Evolutionary conservation across 2,888 invertebrate species (phyloP), one percentile per base, ranked within the genome.

Genomic region (Hemistola chrysoprasaria): DNA sequence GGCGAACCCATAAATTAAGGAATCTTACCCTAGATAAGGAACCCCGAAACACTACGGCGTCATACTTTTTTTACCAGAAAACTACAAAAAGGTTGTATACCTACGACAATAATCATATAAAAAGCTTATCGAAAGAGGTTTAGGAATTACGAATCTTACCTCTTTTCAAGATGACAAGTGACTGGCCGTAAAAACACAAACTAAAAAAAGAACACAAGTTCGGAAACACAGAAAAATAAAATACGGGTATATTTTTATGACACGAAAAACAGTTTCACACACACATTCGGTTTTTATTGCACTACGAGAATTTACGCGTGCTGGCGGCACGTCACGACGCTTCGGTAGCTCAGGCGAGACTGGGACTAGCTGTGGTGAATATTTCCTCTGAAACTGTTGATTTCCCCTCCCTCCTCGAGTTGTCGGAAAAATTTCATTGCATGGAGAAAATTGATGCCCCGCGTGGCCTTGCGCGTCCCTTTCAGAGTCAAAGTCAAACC

Each of bases 381-480:
- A 37, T 38, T 43, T 34, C 25, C 38, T 38, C 8, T 26, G 34
- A 39, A 38, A 44, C 43, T 44, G 43, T 43, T 43, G 43, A 44
- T 44, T 38, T 11, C 28, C 22, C 34, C 10, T 11, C 25, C 9
- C 32, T 7, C 23, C 23, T 21, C 11, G 6, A 11, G 31, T 27
- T 29, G 31, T 27, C 26, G 43, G 43, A 44, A 44, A 44, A 39
- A 38, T 44, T 44, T 39, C 38, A 39, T 34, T 39, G 43, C 43
- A 43, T 22, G 11, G 27, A 24, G 21, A 8, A 37, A 28, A 29
- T 33, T 31, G 21, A 30, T 30, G 22, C 3, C 22, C 7, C 3
- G 8, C 5, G 5, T 20, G 30, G 29, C 37, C 37, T 24, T 30
- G 30, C 21, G 25, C 35, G 20, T 32, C 29, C 26, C 25, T n/a